Percentiles rank a stretch among this genome's conserved stretches.
Conservation (phyloP, 2,888 invertebrate genomes). For the Tetragonisca angustula region DNA sequence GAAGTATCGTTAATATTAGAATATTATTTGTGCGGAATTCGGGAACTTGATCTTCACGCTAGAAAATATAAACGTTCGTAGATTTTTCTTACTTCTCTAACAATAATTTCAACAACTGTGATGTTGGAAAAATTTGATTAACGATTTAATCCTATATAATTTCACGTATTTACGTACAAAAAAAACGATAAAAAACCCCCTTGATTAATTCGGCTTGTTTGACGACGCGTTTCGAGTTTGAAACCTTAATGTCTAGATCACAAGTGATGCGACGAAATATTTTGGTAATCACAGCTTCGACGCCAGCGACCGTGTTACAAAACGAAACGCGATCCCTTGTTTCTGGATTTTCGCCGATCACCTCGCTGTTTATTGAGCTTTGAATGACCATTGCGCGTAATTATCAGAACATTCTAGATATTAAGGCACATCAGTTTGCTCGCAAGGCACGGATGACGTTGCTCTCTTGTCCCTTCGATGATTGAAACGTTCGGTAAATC, state of each 20-base stretch:
- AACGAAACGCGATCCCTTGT: slow-evolving; percentile 13
- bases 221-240: slow-evolving; percentile 8
- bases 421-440: slow-evolving; percentile 61
- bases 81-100: slow-evolving; percentile 24
- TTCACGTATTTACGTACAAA: slow-evolving; percentile 19
- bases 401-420: slow-evolving; percentile 25
- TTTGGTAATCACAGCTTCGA: slow-evolving; percentile 41
- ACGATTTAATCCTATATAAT: slow-evolving; percentile 28
- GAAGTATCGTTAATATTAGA: slow-evolving; percentile 10
- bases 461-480: slow-evolving; percentile 5
- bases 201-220: slow-evolving; percentile 21
- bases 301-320: slow-evolving; percentile 19
- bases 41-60: slow-evolving; percentile 1
- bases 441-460: slow-evolving; percentile 50
- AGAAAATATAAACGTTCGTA: slow-evolving; percentile 26
- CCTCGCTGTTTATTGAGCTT: slow-evolving; percentile 25
- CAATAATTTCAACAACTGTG: slow-evolving; percentile 48
- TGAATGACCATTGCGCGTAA: slow-evolving; percentile 28
- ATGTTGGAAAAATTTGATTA: slow-evolving; percentile 20
- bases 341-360: slow-evolving; percentile 14
- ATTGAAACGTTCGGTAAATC: slow-evolving; percentile 20
- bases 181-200: background rate
- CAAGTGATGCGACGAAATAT: slow-evolving; percentile 30
- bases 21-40: slow-evolving; percentile 18
- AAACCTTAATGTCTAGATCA: slow-evolving; percentile 39